Evolutionary conservation across 1,140 invertebrate genomes (phyloP), one percentile per base, ranked within the genome.

Genomic region (Macrotrachela quadricornifera): DNA sequence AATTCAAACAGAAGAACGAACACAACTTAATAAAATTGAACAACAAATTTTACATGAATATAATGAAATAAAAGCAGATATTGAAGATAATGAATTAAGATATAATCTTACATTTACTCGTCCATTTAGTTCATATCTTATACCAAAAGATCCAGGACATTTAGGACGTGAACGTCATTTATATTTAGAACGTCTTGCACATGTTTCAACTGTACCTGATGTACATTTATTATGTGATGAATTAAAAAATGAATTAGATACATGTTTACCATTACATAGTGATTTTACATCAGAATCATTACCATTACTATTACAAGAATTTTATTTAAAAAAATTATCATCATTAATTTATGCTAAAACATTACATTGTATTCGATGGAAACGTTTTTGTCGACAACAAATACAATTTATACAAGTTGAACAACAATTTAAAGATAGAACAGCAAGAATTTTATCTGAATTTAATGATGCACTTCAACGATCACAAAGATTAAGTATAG

Each of bases 81-180:
- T 70, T 13, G 68, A 70, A 50, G 66, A 67, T 51, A 66, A 64
- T 58, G 64, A 68, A 51, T 59, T 67, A 50, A 59, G 62, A 13
- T 54, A 63, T 55, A 63, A 65, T 21, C 58, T 62, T 18, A 59
- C 63, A 10, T 50, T 59, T 18, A 64, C 60, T 45, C 21, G 37
- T 8, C 42, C 49, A 3, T 48, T 54, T 49, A 51, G 42, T n/a
- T 51, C 53, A 1, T 47, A 50, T 10, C 56, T 48, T 8, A 40
- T 57, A 3, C 53, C 56, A 9, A 51, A 51, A 49, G 56, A 57
- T 57, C 42, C 30, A 36, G 38, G 21, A 18, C 37, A 50, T 21
- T 49, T 56, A 30, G 45, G 50, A 11, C 49, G 42, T 16, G 55
- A 58, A 46, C 39, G 57, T n/a, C 43, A 63, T 51, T 50, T 61